phyloP scores from a whole-genome alignment of 2,888 invertebrate species.

The Phyto melanocephala region DNA sequence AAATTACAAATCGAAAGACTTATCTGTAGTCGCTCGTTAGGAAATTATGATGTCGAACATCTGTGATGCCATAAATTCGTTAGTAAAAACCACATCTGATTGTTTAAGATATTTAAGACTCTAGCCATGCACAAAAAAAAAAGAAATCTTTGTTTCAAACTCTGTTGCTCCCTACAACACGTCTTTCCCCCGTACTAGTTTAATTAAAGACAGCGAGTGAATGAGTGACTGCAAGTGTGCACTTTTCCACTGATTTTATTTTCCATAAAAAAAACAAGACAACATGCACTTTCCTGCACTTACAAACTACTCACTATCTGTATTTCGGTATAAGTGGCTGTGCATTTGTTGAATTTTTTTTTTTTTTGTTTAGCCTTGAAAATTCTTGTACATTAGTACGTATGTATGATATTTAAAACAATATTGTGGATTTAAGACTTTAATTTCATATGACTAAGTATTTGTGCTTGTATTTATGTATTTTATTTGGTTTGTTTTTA shows the following conservation, averaged over 20 bases:
- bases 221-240: slow-evolving; percentile 1
- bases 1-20: neutral
- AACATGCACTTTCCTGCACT: neutral
- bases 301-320: neutral
- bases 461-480: neutral
- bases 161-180: neutral
- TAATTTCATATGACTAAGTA: neutral
- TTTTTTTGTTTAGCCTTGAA: slow-evolving; percentile 14
- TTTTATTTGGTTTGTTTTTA: slow-evolving; percentile 53
- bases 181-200: neutral
- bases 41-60: slow-evolving; percentile 66
- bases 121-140: neutral
- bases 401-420: neutral
- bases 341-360: neutral
- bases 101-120: slow-evolving; percentile 33
- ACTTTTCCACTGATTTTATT: neutral
- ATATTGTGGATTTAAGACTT: slow-evolving; percentile 19
- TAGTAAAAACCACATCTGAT: neutral
- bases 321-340: neutral
- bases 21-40: neutral
- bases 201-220: neutral
- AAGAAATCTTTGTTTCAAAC: neutral
- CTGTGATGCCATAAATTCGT: slow-evolving; percentile 67
- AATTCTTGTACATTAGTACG: neutral
- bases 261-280: neutral